Percentiles rank a stretch among this genome's conserved stretches.
phyloP scores from a whole-genome alignment of 1,140 invertebrate genomes.

The Ditylenchus dipsaci region DNA sequence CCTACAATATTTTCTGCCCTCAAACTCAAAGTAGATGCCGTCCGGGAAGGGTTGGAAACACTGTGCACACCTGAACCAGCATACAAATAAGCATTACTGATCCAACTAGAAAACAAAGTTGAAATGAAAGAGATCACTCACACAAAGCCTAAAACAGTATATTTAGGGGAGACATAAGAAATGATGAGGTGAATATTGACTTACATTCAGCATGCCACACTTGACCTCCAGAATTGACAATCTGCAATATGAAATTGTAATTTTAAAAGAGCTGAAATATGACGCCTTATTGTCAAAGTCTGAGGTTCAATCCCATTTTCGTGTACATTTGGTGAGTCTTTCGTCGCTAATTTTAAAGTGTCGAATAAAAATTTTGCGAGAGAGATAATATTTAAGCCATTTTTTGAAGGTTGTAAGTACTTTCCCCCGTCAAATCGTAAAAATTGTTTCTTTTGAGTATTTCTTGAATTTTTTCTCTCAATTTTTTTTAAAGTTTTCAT shows the following conservation, averaged over 20 bases:
- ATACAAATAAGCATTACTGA: not conserved
- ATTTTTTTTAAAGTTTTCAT: no score
- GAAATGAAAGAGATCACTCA: not conserved
- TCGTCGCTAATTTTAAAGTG: no score
- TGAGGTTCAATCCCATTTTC: no score
- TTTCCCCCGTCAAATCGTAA: no score
- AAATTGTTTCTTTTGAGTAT: no score
- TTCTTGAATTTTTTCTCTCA: no score
- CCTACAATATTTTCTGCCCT: constrained; percentile 89
- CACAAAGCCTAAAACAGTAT: constrained; percentile 13
- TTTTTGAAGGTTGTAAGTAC: no score
- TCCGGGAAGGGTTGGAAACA: constrained; percentile 96
- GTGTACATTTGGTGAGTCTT: no score
- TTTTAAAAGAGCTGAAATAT: constrained; percentile 64
- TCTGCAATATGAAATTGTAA: constrained; percentile 65
- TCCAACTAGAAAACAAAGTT: no score
- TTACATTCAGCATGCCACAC: constrained; percentile 91
- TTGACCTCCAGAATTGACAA: constrained; percentile 96
- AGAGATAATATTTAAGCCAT: no score
- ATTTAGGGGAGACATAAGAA: not conserved
- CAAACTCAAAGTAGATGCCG: constrained; percentile 97
- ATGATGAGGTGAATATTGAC: not conserved
- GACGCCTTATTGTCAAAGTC: no score
- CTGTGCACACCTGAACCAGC: constrained; percentile 89
- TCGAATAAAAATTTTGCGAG: no score